These are phyloP conservation scores for Tipula helvola DNA, from an alignment of 2,888 invertebrate species.

Conservation along the genomic window DNA sequence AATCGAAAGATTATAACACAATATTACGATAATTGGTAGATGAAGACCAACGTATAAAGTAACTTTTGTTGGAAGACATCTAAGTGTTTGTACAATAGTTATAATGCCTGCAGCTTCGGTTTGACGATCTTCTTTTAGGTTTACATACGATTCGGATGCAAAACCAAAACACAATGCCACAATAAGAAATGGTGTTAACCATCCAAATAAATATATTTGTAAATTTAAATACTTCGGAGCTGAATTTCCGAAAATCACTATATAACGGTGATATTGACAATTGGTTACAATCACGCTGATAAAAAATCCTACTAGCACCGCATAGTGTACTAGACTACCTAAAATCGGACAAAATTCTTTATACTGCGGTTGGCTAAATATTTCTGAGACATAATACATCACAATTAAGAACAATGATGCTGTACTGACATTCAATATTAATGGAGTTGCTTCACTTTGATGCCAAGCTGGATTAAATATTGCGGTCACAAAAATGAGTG, in stretches of 20 bases:
- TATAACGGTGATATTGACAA: neutral
- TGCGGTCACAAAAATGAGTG: neutral
- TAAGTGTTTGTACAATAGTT: too few species aligned
- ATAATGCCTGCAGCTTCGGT: too few species aligned
- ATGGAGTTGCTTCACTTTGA: neutral
- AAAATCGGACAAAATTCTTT: neutral
- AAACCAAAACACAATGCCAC: neutral
- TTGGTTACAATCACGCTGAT: neutral
- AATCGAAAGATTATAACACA: neutral
- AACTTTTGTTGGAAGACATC: neutral
- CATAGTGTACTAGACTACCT: neutral
- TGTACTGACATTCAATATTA: neutral
- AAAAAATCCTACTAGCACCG: neutral
- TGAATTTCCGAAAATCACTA: neutral
- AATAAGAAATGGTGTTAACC: too few species aligned
- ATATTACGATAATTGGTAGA: neutral
- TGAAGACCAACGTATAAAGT: neutral
- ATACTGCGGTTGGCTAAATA: neutral
- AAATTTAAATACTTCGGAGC: neutral
- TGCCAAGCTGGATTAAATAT: neutral
- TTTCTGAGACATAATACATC: neutral
- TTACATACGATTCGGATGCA: neutral
- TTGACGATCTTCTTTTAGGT: too few species aligned
- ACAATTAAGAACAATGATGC: neutral
- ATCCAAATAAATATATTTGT: neutral